Evolutionary conservation across 2,888 invertebrate species (phyloP).

Genomic region (Germaria angustata): DNA sequence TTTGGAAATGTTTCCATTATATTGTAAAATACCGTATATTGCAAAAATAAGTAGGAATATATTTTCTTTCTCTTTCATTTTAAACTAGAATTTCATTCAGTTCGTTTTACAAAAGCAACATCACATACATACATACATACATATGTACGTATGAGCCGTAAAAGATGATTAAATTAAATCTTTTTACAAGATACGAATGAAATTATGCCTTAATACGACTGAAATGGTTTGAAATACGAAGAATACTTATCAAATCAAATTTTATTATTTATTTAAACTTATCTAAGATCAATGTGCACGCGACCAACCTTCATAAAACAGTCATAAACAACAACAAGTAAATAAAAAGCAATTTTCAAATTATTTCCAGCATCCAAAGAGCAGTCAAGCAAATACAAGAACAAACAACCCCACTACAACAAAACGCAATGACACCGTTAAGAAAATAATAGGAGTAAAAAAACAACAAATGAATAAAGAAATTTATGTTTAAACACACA

Average conservation of each 20-base stretch:
- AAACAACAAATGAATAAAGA: slow-evolving; percentile 16
- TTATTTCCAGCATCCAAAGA: slow-evolving; percentile 74
- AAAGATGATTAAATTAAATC: slow-evolving; percentile 64
- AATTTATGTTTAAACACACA: background rate
- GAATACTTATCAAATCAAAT: slow-evolving; percentile 61
- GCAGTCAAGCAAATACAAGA: slow-evolving; percentile 34
- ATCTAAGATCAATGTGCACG: slow-evolving; percentile 74
- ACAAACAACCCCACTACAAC: background rate
- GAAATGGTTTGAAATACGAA: slow-evolving; percentile 47
- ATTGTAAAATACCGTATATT: too few species aligned
- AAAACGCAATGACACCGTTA: slow-evolving; percentile 39
- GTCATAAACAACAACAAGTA: slow-evolving; percentile 51
- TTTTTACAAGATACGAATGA: slow-evolving; percentile 51
- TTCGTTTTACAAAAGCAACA: too few species aligned
- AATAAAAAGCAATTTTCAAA: slow-evolving; percentile 74
- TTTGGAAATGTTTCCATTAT: too few species aligned
- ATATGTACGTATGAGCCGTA: too few species aligned
- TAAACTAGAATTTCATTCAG: too few species aligned
- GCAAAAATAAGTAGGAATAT: too few species aligned
- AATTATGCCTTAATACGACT: slow-evolving; percentile 49
- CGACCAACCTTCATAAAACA: slow-evolving; percentile 78
- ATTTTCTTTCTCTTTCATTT: too few species aligned
- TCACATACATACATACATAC: too few species aligned
- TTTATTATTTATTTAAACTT: slow-evolving; percentile 66
- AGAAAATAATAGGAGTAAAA: slow-evolving; percentile 49